These are phyloP conservation scores for Smittia aterrima DNA, from an alignment of 2,888 invertebrate species.

Conservation along the genomic window DNA sequence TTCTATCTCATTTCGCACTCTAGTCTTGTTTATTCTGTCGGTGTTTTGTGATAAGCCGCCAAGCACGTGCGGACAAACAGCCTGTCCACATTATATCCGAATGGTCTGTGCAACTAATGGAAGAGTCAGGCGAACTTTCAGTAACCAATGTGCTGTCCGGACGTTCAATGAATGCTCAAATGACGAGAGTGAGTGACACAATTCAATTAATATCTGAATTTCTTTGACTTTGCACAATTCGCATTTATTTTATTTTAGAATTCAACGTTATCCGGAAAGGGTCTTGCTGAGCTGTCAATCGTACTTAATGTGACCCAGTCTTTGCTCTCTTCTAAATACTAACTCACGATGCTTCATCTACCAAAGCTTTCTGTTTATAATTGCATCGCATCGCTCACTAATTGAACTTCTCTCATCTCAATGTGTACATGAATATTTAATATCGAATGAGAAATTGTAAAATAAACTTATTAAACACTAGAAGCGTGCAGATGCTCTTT, in stretches of 20 bases:
- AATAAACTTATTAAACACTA: too few species aligned
- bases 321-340: too few species aligned
- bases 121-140: conserved; percentile 4
- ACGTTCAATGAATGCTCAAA: conserved; percentile 33
- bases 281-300: not conserved
- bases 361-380: too few species aligned
- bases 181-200: conserved; percentile 32
- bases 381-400: too few species aligned
- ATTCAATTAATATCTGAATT: not conserved
- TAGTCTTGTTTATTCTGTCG: conserved; percentile 23
- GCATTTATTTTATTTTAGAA: conserved; percentile 26
- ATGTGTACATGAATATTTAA: too few species aligned
- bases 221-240: conserved; percentile 13
- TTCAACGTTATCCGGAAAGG: conserved; percentile 35
- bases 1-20: not conserved
- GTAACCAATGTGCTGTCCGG: conserved; percentile 25
- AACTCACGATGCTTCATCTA: too few species aligned
- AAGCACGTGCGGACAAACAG: conserved; percentile 21
- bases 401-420: too few species aligned
- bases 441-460: too few species aligned
- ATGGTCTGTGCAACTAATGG: conserved; percentile 34
- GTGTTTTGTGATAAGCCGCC: conserved; percentile 29
- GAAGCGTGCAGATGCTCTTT: too few species aligned
- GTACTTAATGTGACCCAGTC: not conserved
- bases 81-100: conserved; percentile 19